These are phyloP conservation scores for Armadillidium nasatum DNA, from an alignment of 1,140 invertebrate species.

Conservation along the genomic window DNA sequence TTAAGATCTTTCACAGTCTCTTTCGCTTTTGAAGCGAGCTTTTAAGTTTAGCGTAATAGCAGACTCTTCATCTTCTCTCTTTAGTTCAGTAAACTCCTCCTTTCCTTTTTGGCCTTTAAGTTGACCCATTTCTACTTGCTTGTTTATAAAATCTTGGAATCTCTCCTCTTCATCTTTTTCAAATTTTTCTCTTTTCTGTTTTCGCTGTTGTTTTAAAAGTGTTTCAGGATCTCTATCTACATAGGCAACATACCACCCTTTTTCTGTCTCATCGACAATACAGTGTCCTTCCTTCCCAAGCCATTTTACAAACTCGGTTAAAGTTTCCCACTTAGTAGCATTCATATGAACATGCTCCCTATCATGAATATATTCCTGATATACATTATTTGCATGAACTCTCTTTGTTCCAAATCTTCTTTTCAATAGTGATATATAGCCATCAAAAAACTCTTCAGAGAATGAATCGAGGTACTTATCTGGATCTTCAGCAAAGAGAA, in stretches of 20 bases:
- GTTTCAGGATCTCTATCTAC: conserved; percentile 93
- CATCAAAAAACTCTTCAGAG: conserved; percentile 79
- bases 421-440: conserved; percentile 74
- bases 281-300: conserved; percentile 84
- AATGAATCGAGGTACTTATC: conserved; percentile 87
- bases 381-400: conserved; percentile 92
- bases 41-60: conserved; percentile 54
- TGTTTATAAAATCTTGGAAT: conserved; percentile 76
- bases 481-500: conserved; percentile 93
- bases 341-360: conserved; percentile 97
- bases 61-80: conserved; percentile 64
- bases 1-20: not conserved
- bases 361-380: conserved; percentile 96
- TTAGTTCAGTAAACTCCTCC: conserved; percentile 64
- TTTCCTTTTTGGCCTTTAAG: conserved; percentile 49
- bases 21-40: conserved; percentile 1
- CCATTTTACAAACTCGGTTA: conserved; percentile 95
- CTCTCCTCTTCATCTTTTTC: conserved; percentile 90
- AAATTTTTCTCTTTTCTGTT: conserved; percentile 84
- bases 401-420: conserved; percentile 88
- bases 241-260: conserved; percentile 96
- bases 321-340: conserved; percentile 88
- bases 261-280: conserved; percentile 95
- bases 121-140: conserved; percentile 56
- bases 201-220: conserved; percentile 69